Percentiles rank a stretch among this genome's conserved stretches.
Conservation (phyloP, 2,888 invertebrate genomes). For the Oxyscelio sp. region DNA sequence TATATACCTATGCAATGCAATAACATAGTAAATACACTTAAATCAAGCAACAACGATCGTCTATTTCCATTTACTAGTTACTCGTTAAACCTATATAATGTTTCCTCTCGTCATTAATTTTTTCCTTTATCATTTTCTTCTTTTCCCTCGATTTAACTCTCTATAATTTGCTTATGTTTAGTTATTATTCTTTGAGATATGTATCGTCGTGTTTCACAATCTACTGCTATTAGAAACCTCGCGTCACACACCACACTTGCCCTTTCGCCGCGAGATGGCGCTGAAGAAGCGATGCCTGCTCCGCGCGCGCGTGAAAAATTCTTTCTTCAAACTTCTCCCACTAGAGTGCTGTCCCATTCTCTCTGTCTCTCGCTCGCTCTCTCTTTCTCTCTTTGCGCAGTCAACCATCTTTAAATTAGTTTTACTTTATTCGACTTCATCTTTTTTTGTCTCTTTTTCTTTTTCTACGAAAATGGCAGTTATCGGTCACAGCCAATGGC, state of each 20-base stretch:
- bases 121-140: conserved; percentile 14
- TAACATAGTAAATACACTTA: conserved; percentile 88
- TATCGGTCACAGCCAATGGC: conserved; percentile 89
- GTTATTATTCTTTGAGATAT: conserved; percentile 89
- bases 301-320: conserved; percentile 6
- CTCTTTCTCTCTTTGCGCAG: background rate
- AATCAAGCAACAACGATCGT: conserved; percentile 88
- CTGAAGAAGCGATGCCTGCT: conserved; percentile 64
- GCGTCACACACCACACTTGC: conserved; percentile 62
- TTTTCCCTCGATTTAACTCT: conserved; percentile 61
- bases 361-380: conserved; percentile 40
- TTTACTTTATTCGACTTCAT: conserved; percentile 72
- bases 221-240: conserved; percentile 68
- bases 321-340: conserved; percentile 21
- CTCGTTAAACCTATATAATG: conserved; percentile 71
- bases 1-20: conserved; percentile 88
- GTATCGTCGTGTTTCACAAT: conserved; percentile 86
- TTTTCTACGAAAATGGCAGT: conserved; percentile 88
- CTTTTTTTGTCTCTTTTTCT: conserved; percentile 72
- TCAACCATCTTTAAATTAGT: conserved; percentile 16
- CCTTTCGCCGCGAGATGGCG: conserved; percentile 32
- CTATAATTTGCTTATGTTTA: conserved; percentile 86
- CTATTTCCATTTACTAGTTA: conserved; percentile 80
- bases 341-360: background rate
- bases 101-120: conserved; percentile 44